These are phyloP conservation scores for Caracal caracal DNA, from an alignment of 2,113 vertebrate genomes.

Conservation along the genomic window DNA sequence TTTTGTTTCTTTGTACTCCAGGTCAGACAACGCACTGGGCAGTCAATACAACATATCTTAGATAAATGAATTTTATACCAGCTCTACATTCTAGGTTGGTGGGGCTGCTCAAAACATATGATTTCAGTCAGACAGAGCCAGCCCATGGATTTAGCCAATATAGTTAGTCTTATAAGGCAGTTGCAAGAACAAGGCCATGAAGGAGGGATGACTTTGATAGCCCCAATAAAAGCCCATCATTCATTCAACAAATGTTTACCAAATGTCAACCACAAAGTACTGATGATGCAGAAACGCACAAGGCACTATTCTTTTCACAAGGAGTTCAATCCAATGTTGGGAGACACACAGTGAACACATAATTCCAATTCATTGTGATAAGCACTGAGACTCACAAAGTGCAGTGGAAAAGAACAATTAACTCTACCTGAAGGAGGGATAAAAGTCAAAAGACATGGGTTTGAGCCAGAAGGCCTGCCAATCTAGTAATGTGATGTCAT, in stretches of 20 bases:
- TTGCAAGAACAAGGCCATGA: neutral
- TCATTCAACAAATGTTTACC: constrained; percentile 16
- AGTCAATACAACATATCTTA: constrained; percentile 38
- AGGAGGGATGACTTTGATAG: neutral
- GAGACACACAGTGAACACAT: neutral
- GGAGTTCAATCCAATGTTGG: neutral
- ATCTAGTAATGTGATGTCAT: neutral
- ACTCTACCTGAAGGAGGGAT: neutral
- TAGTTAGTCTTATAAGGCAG: neutral
- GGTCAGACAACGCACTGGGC: neutral
- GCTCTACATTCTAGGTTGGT: neutral
- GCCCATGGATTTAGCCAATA: neutral
- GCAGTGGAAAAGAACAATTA: neutral
- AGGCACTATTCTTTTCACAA: neutral
- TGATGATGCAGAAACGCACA: constrained; percentile 20
- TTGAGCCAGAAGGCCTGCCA: neutral
- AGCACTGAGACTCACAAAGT: neutral
- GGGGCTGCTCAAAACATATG: constrained; percentile 31
- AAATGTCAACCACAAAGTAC: constrained; percentile 31
- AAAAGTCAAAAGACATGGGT: neutral
- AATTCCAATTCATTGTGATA: constrained; percentile 9
- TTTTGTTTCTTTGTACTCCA: constrained; percentile 48
- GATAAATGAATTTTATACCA: constrained; percentile 43
- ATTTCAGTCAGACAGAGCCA: neutral
- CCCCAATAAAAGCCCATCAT: constrained; percentile 1